Evolutionary conservation across 2,113 vertebrate genomes (phyloP).

Genomic region (Turnix velox): DNA sequence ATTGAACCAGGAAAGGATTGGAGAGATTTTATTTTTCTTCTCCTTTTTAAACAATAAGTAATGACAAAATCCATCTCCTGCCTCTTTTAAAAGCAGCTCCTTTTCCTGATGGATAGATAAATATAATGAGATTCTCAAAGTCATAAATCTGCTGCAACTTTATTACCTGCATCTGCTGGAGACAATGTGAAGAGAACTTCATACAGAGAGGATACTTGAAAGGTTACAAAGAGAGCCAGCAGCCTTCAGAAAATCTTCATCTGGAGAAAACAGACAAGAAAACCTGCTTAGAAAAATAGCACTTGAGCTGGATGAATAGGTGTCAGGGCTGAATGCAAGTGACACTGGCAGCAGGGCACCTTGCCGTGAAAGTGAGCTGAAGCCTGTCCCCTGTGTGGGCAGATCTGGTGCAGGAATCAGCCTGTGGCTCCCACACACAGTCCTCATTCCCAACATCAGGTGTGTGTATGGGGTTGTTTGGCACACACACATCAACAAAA

Average conservation of each 20-base stretch:
- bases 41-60: slow-evolving; percentile 39
- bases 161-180: slow-evolving; percentile 18
- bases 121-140: slow-evolving; percentile 37
- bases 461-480: accelerated
- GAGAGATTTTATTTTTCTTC: neutral
- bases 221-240: slow-evolving; percentile 30
- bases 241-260: slow-evolving; percentile 12
- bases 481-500: accelerated
- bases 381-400: accelerated
- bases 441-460: neutral
- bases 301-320: neutral
- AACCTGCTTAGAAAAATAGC: neutral
- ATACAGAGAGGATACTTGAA: slow-evolving; percentile 35
- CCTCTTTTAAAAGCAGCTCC: neutral
- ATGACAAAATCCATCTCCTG: neutral
- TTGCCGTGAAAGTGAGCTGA: neutral
- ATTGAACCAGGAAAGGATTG: neutral
- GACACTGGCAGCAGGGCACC: neutral
- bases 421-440: neutral
- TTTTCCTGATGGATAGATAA: slow-evolving; percentile 22
- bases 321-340: neutral
- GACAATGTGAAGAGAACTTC: slow-evolving; percentile 31
- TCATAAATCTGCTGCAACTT: slow-evolving; percentile 14
- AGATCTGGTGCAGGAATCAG: neutral
- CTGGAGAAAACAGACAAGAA: slow-evolving; percentile 20